Conservation (phyloP, 2,113 vertebrate genomes). For the Danio rerio region DNA sequence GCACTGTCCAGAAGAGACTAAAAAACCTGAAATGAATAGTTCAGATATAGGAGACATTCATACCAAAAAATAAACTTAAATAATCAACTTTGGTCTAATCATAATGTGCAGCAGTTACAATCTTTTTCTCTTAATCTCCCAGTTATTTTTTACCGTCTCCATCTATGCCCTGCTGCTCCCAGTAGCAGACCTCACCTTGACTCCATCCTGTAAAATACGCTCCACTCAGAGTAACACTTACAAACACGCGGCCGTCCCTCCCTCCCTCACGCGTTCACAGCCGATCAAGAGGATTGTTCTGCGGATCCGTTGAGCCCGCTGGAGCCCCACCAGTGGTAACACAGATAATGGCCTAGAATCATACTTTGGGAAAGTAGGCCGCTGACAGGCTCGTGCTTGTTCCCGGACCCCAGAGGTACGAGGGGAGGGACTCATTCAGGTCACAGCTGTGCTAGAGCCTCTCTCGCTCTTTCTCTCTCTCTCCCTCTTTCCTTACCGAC, state of each 20-base stretch:
- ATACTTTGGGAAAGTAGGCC: constrained; percentile 81
- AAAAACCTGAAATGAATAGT: no score
- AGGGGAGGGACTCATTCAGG: constrained; percentile 62
- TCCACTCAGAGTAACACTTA: constrained; percentile 36
- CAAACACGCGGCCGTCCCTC: background rate
- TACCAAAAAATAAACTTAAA: no score
- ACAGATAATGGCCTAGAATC: constrained; percentile 87
- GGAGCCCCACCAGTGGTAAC: constrained; percentile 82
- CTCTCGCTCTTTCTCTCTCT: constrained; percentile 60
- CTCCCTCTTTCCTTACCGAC: constrained; percentile 48
- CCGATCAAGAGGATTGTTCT: constrained; percentile 76
- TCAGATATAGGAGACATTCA: no score
- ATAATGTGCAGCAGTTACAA: background rate
- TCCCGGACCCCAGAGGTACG: constrained; percentile 63
- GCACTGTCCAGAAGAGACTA: no score
- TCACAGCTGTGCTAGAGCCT: constrained; percentile 59
- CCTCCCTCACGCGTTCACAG: constrained; percentile 36
- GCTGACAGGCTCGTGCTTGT: constrained; percentile 60
- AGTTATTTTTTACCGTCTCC: background rate
- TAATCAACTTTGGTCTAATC: background rate
- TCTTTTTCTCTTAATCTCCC: background rate
- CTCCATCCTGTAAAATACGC: background rate
- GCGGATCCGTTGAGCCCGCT: constrained; percentile 73
- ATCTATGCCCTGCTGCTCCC: background rate
- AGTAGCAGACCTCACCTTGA: constrained; percentile 9